Percentiles rank a stretch among this genome's conserved stretches.
phyloP scores from a whole-genome alignment of 2,797 vertebrate species.

The Notamacropus eugenii region DNA sequence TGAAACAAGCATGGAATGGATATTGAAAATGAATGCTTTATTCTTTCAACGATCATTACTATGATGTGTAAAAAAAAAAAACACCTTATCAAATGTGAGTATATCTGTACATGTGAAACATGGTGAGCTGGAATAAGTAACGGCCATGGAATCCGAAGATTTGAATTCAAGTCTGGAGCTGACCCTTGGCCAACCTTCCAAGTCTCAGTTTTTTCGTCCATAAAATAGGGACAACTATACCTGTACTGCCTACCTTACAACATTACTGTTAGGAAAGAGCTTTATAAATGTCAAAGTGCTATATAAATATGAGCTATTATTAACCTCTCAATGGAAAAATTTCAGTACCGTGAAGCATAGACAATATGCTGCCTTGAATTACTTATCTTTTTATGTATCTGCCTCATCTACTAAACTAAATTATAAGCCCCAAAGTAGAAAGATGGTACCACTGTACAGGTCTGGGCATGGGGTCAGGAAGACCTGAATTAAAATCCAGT shows the following conservation, averaged over 20 bases:
- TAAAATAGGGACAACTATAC: neutral
- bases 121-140: neutral
- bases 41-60: neutral
- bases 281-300: neutral
- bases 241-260: neutral
- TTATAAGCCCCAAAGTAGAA: neutral
- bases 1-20: slow-evolving; percentile 7
- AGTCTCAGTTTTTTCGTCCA: neutral
- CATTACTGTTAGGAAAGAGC: neutral
- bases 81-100: neutral
- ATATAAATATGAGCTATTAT: neutral
- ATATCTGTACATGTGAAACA: neutral
- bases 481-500: neutral
- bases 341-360: neutral
- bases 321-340: neutral
- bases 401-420: neutral
- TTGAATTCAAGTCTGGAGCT: neutral
- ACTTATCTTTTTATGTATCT: neutral
- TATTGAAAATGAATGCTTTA: slow-evolving; percentile 5
- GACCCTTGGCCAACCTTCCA: neutral
- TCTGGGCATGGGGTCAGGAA: neutral
- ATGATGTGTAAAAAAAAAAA: neutral
- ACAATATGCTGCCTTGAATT: neutral
- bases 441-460: neutral
- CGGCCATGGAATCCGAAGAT: neutral